Percentiles rank a stretch among this genome's conserved stretches.
Conservation (phyloP, 1,140 invertebrate genomes). For the Saccostrea glomerata region DNA sequence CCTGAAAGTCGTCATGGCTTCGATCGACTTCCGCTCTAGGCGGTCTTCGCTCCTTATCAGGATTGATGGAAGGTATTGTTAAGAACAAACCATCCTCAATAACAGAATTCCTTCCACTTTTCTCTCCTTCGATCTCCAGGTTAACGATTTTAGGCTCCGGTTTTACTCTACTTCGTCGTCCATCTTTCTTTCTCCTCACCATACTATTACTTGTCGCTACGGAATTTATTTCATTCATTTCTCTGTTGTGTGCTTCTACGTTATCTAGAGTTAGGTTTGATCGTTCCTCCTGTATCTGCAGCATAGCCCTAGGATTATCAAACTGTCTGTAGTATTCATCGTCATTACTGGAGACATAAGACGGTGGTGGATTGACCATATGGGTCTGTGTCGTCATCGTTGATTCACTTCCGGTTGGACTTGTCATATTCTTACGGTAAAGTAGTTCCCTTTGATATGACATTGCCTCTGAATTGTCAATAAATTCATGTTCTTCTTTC, state of each 20-base stretch:
- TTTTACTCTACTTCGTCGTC: neutral
- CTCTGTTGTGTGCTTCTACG: neutral
- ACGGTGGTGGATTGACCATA: slow-evolving; percentile 48
- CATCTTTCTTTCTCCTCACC: neutral
- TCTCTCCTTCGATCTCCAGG: slow-evolving; percentile 7
- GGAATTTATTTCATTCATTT: slow-evolving; percentile 4
- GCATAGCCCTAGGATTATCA: slow-evolving; percentile 45
- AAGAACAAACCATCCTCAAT: slow-evolving; percentile 23
- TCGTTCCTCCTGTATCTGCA: slow-evolving; percentile 44
- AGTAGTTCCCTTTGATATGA: slow-evolving; percentile 37
- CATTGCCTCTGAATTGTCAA: slow-evolving; percentile 30
- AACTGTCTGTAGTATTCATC: slow-evolving; percentile 20
- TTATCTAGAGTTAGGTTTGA: slow-evolving; percentile 22
- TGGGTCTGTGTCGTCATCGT: slow-evolving; percentile 17
- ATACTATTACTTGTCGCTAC: slow-evolving; percentile 26
- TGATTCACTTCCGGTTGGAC: slow-evolving; percentile 40
- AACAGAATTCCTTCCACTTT: neutral
- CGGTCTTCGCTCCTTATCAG: neutral
- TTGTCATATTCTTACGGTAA: slow-evolving; percentile 45
- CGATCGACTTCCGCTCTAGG: neutral
- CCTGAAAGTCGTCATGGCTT: neutral
- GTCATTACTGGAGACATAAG: slow-evolving; percentile 48
- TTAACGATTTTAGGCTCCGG: slow-evolving; percentile 22
- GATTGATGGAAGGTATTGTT: neutral
- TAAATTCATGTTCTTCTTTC: neutral